Evolutionary conservation across 2,797 vertebrate species (phyloP).

Genomic region (Etheostoma nigrum): DNA sequence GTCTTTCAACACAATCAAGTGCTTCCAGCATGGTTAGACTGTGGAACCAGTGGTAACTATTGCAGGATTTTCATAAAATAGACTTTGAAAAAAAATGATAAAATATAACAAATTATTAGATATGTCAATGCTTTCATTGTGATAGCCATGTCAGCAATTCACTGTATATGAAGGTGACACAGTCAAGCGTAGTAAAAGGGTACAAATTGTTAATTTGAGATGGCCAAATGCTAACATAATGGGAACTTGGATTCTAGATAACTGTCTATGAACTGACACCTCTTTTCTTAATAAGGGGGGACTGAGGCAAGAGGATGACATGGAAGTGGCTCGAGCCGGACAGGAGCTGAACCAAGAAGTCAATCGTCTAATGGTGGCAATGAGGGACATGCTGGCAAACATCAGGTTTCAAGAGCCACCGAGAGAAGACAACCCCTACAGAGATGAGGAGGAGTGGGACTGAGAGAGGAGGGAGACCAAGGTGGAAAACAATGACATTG

Average conservation of each 20-base stretch:
- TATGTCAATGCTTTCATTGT: no score
- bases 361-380: slow-evolving; percentile 95
- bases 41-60: background rate
- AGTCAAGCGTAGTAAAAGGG: no score
- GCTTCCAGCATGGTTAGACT: background rate
- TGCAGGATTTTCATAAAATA: background rate
- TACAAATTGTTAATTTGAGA: background rate
- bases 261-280: background rate
- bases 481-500: background rate
- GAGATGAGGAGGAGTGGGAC: slow-evolving; percentile 92
- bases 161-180: no score
- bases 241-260: background rate
- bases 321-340: slow-evolving; percentile 89
- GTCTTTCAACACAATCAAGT: background rate
- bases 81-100: background rate
- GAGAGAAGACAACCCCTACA: slow-evolving; percentile 90
- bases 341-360: slow-evolving; percentile 94
- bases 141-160: no score
- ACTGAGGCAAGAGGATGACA: slow-evolving; percentile 85
- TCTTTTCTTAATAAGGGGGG: slow-evolving; percentile 82
- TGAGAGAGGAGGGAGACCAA: slow-evolving; percentile 68
- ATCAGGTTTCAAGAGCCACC: slow-evolving; percentile 96
- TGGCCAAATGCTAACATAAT: background rate
- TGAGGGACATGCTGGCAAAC: slow-evolving; percentile 98
- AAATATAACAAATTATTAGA: background rate